Percentiles rank a stretch among this genome's conserved stretches.
These are phyloP conservation scores for Polypterus senegalus DNA, from an alignment of 2,113 vertebrate genomes.

Conservation along the genomic window DNA sequence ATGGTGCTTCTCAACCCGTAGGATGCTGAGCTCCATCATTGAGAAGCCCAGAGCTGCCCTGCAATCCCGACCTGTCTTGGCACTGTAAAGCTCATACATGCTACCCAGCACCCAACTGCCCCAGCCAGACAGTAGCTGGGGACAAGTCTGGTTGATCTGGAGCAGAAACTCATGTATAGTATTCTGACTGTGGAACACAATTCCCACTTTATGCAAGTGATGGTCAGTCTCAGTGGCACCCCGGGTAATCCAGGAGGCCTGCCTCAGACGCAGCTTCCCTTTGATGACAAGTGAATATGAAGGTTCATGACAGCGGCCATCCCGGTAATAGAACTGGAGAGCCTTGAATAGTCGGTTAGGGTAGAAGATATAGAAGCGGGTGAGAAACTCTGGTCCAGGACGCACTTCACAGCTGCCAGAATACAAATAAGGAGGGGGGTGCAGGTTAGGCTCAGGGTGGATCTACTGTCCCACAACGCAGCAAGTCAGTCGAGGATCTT, in stretches of 20 bases:
- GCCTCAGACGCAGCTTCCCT: slow-evolving; percentile 66
- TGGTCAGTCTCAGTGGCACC: slow-evolving; percentile 74
- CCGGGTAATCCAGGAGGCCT: slow-evolving; percentile 77
- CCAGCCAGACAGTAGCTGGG: slow-evolving; percentile 25
- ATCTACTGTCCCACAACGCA: too few relatives aligned
- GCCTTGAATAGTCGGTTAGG: slow-evolving; percentile 66
- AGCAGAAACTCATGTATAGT: slow-evolving; percentile 45
- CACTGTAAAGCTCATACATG: slow-evolving; percentile 61
- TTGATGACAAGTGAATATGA: slow-evolving; percentile 71
- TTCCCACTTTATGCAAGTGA: slow-evolving; percentile 66
- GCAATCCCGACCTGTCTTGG: slow-evolving; percentile 48
- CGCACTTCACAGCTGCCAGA: slow-evolving; percentile 70
- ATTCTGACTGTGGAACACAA: slow-evolving; percentile 62
- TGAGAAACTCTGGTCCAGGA: slow-evolving; percentile 77
- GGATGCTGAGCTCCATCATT: slow-evolving; percentile 72
- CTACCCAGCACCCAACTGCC: slow-evolving; percentile 43
- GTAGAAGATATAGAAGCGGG: slow-evolving; percentile 72
- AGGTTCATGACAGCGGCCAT: slow-evolving; percentile 58
- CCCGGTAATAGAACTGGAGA: slow-evolving; percentile 74
- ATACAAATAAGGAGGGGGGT: not conserved
- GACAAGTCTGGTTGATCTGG: slow-evolving; percentile 48
- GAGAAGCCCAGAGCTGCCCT: slow-evolving; percentile 57
- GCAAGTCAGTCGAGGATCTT: slow-evolving; percentile 13
- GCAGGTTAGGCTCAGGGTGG: too few relatives aligned
- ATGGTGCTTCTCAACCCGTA: slow-evolving; percentile 56